Evolutionary conservation across 2,888 invertebrate species (phyloP).

Genomic region (Cantharis rufa): DNA sequence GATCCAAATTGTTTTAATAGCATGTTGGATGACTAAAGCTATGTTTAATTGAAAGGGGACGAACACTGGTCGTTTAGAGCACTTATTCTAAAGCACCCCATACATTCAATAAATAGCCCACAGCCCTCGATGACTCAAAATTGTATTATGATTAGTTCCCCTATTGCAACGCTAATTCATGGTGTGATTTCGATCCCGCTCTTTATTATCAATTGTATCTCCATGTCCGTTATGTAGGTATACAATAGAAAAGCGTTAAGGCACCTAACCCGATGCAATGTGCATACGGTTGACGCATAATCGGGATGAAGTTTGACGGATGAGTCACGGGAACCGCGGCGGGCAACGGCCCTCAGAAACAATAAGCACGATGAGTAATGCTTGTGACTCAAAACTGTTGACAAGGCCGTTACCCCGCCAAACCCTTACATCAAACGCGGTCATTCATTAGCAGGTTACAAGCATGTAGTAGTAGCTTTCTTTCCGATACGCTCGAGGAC

Average conservation of each 20-base stretch:
- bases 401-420: constrained; percentile 51
- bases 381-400: constrained; percentile 50
- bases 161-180: constrained; percentile 26
- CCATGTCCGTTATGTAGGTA: constrained; percentile 23
- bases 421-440: constrained; percentile 27
- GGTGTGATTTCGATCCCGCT: constrained; percentile 26
- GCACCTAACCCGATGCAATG: constrained; percentile 27
- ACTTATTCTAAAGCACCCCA: constrained; percentile 25
- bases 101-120: constrained; percentile 25
- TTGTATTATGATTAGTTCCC: constrained; percentile 35
- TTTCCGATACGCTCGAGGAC: constrained; percentile 16
- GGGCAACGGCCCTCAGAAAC: constrained; percentile 51
- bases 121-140: constrained; percentile 35
- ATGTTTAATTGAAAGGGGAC: constrained; percentile 21
- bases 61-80: constrained; percentile 19
- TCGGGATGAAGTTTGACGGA: constrained; percentile 30
- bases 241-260: constrained; percentile 29
- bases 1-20: constrained; percentile 16
- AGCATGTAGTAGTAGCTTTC: constrained; percentile 16
- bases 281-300: constrained; percentile 32
- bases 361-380: constrained; percentile 53
- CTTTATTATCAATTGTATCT: constrained; percentile 30
- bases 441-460: constrained; percentile 25
- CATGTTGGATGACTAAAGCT: constrained; percentile 22
- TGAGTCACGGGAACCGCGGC: constrained; percentile 38